Evolutionary conservation across 2,888 invertebrate genomes (phyloP), one percentile per base, ranked within the genome.

Genomic region (Neoaliturus tenellus): DNA sequence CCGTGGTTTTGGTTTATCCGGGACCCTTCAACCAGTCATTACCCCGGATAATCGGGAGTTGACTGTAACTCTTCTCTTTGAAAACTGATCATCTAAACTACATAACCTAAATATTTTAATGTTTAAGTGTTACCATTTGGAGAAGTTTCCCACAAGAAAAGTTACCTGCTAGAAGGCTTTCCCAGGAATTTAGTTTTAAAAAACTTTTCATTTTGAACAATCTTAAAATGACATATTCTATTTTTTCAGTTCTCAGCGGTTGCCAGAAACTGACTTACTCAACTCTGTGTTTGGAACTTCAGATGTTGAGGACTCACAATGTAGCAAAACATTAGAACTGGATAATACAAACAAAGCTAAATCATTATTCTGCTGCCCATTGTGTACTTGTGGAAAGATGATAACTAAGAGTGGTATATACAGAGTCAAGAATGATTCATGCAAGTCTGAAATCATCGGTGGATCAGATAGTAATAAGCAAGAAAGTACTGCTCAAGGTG

Each of bases 331-430:
- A 39, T 69, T 17, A n/a, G 39, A 69, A 14, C 20, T 39, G 8
- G 25, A 10, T 4, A 73, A 73, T 35, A 73, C 39, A 20, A 73
- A 55, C 6, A 73, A 71, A 55, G n/a, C 82, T 20, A 73, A 73
- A 28, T 80, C 69, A 25, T 67, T 55, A 31, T 83, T 67, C 41
- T 82, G 82, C 67, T 84, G 84, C 28, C 84, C 84, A 14, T 28
- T 84, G 20, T 84, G 84, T 51, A 48, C 67, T 35, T 78, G 78
- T 39, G 84, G 84, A 17, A 75, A 84, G 44, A 84, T 84, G 84
- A 33, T 80, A 17, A 69, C 82, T 1, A 84, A 84, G 55, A 82
- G 78, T 69, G 84, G 84, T n/a, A 82, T 84, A 39, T 84, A 84
- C 17, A 82, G 20, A 80, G 44, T 55, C 20, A 69, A 82, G 6